These are phyloP conservation scores for Seriola rivoliana DNA, from an alignment of 2,113 vertebrate species.

Conservation along the genomic window DNA sequence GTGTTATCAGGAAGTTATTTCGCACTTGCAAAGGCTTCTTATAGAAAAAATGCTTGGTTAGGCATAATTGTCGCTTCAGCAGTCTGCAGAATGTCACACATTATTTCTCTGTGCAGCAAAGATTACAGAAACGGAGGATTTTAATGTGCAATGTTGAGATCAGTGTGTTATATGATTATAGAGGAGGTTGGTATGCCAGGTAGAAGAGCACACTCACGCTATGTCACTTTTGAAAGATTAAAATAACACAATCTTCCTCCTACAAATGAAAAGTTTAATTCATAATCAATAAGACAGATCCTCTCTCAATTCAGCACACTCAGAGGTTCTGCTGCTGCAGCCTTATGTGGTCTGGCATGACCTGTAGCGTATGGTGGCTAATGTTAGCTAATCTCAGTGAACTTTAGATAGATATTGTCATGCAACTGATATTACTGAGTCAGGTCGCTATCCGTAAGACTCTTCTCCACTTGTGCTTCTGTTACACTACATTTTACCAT, in stretches of 20 bases:
- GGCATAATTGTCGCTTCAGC: constrained; percentile 10
- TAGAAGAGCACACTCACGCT: background rate
- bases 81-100: background rate
- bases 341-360: background rate
- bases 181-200: background rate
- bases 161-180: background rate
- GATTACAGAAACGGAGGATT: background rate
- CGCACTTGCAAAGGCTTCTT: background rate
- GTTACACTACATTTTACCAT: no score
- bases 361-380: no score
- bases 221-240: no score
- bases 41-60: background rate
- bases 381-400: no score
- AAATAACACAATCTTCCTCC: background rate
- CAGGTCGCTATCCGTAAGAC: no score
- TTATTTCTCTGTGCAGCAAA: background rate
- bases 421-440: no score
- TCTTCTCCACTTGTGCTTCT: no score
- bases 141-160: constrained; percentile 15
- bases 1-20: constrained; percentile 2
- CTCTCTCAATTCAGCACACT: background rate
- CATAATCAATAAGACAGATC: background rate
- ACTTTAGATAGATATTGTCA: no score
- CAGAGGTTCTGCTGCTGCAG: background rate
- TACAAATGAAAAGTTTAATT: background rate